These are phyloP conservation scores for Etheostoma nigrum DNA, from an alignment of 2,797 vertebrate species.

Conservation along the genomic window DNA sequence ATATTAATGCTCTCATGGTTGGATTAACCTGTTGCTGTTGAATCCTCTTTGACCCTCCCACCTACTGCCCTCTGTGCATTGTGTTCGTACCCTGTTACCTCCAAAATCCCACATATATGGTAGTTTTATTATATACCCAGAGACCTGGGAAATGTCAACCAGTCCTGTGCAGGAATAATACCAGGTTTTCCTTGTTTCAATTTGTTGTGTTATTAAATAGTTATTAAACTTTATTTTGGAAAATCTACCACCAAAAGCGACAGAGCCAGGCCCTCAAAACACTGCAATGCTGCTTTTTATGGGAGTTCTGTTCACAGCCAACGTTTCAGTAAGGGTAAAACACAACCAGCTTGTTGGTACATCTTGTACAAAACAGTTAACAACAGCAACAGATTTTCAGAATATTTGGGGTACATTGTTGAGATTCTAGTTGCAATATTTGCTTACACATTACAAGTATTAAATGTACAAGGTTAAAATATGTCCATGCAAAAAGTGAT, in stretches of 20 bases:
- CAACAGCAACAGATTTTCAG: slow-evolving; percentile 40
- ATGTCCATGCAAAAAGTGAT: neutral
- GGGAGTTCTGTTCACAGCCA: slow-evolving; percentile 42
- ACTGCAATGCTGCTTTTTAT: slow-evolving; percentile 70
- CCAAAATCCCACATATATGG: neutral
- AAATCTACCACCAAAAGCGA: slow-evolving; percentile 45
- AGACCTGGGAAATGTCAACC: neutral
- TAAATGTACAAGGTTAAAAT: neutral
- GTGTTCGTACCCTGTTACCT: neutral
- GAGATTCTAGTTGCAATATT: slow-evolving; percentile 9
- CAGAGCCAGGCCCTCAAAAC: slow-evolving; percentile 70
- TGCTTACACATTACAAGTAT: neutral
- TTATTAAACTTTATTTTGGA: slow-evolving; percentile 1
- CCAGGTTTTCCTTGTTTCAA: neutral
- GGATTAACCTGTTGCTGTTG: slow-evolving; percentile 24
- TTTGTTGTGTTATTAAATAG: neutral
- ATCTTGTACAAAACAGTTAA: slow-evolving; percentile 39
- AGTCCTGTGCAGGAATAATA: neutral
- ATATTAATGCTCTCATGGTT: slow-evolving; percentile 20
- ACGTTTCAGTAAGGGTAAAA: slow-evolving; percentile 64
- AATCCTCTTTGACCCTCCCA: neutral
- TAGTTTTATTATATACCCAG: neutral
- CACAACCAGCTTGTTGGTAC: slow-evolving; percentile 58
- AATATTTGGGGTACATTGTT: slow-evolving; percentile 44
- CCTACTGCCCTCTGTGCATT: neutral